phyloP scores from a whole-genome alignment of 2,113 vertebrate genomes.

The Xiphias gladius region DNA sequence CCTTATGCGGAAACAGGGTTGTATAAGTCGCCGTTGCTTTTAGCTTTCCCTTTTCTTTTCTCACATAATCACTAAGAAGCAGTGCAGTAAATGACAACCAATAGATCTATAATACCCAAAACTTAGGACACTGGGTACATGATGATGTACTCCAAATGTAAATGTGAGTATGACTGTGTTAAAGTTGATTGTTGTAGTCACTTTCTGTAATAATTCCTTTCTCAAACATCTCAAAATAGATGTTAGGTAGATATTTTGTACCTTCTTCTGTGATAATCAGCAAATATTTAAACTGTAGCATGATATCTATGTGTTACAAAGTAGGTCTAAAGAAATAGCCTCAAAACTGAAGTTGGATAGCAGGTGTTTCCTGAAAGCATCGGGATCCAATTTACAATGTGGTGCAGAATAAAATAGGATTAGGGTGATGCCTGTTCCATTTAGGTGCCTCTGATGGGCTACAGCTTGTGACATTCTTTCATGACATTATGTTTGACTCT shows the following conservation, averaged over 20 bases:
- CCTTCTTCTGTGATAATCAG: conserved; percentile 78
- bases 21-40: conserved; percentile 55
- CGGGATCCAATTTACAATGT: conserved; percentile 40
- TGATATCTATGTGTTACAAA: conserved; percentile 79
- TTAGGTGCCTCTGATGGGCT: conserved; percentile 64
- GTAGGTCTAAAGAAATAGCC: conserved; percentile 66
- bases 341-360: conserved; percentile 55
- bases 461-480: conserved; percentile 64
- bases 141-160: conserved; percentile 78
- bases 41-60: conserved; percentile 63
- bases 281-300: conserved; percentile 85
- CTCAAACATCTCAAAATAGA: conserved; percentile 72
- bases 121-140: conserved; percentile 71
- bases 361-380: conserved; percentile 53
- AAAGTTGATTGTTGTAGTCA: conserved; percentile 76
- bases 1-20: conserved; percentile 84
- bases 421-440: conserved; percentile 62
- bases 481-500: conserved; percentile 68
- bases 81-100: conserved; percentile 55
- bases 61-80: conserved; percentile 59
- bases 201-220: conserved; percentile 75
- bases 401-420: conserved; percentile 68
- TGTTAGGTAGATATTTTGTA: conserved; percentile 83
- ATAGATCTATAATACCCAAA: conserved; percentile 55
- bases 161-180: conserved; percentile 82